Evolutionary conservation across 2,888 invertebrate species (phyloP), one percentile per base, ranked within the genome.

Genomic region (Himalopsyche anomala): DNA sequence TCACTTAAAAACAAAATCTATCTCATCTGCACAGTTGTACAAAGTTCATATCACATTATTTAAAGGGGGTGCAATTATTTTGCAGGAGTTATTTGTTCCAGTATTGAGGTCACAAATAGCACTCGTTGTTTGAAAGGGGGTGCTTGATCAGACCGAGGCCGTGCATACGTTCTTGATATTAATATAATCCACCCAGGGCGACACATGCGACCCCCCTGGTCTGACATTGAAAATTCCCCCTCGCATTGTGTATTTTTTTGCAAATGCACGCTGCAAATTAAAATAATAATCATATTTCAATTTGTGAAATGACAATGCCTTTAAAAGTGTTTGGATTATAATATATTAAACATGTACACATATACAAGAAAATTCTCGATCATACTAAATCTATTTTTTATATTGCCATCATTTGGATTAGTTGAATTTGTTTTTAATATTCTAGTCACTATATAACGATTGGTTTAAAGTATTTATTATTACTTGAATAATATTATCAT

Each of bases 131-230:
- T 11, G 36, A 74, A 74, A 36, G 36, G 36, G 74, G 74, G 28
- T 15, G 74, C 74, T 36, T 74, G 74, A 74, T 74, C 38, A 74
- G 74, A 74, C 74, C 74, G 74, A 74, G 74, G 69, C 69, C 81
- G 38, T 54, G 69, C 85, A 85, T 85, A 85, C 85, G 85, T 85
- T 85, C 85, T 45, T 81, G 81, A 85, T 85, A 85, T 81, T 81
- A 85, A 85, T 81, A 80, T 85, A 85, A 85, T 85, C 85, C 80
- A 69, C 45, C 45, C 81, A 38, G 81, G 38, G 81, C n/a, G 69
- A 85, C 85, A 85, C 85, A 81, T 81, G 85, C 81, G 69, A 55
- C 81, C 74, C 85, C 81, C 85, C 81, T 85, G 36, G 74, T 28
- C 62, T 69, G 85, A 85, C 85, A 85, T 55, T 84, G 84, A 74